Percentiles rank a stretch among this genome's conserved stretches.
phyloP scores from a whole-genome alignment of 2,113 vertebrate genomes.

The Hippocampus guttulatus region DNA sequence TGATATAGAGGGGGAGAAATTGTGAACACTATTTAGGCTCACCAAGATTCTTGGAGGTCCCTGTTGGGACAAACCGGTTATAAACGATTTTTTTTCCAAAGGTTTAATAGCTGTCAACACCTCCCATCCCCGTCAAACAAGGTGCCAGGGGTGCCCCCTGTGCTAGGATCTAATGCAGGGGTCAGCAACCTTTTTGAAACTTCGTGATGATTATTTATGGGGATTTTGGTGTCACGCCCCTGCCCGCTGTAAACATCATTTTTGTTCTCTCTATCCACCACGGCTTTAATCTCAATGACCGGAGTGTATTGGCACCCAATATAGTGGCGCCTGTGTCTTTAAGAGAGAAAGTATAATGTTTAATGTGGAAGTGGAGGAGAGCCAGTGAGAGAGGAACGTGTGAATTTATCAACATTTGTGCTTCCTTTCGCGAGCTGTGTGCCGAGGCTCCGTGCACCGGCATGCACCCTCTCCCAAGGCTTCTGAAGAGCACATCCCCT shows the following conservation, averaged over 20 bases:
- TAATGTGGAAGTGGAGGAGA: constrained; percentile 37
- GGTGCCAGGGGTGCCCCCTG: too few relatives aligned
- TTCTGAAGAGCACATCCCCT: constrained; percentile 42
- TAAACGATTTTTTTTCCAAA: too few relatives aligned
- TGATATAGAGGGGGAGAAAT: too few relatives aligned
- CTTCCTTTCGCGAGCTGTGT: constrained; percentile 19
- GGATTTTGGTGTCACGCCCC: too few relatives aligned
- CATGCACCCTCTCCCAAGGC: constrained; percentile 47
- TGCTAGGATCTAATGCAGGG: too few relatives aligned
- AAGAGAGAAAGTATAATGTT: constrained; percentile 62
- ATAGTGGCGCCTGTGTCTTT: constrained; percentile 69
- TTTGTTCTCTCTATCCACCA: not conserved
- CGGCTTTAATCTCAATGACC: not conserved
- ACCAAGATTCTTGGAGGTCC: too few relatives aligned
- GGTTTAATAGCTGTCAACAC: too few relatives aligned
- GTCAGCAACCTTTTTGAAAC: too few relatives aligned
- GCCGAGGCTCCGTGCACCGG: constrained; percentile 59
- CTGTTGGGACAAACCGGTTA: too few relatives aligned
- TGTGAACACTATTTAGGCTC: too few relatives aligned
- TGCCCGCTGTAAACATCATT: not conserved
- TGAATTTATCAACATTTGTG: constrained; percentile 60
- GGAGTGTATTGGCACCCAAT: constrained; percentile 6
- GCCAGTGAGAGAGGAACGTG: constrained; percentile 54
- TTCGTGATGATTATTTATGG: too few relatives aligned
- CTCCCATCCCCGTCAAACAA: too few relatives aligned